Conservation (phyloP, 2,888 invertebrate species). For the Agrilus biguttatus region DNA sequence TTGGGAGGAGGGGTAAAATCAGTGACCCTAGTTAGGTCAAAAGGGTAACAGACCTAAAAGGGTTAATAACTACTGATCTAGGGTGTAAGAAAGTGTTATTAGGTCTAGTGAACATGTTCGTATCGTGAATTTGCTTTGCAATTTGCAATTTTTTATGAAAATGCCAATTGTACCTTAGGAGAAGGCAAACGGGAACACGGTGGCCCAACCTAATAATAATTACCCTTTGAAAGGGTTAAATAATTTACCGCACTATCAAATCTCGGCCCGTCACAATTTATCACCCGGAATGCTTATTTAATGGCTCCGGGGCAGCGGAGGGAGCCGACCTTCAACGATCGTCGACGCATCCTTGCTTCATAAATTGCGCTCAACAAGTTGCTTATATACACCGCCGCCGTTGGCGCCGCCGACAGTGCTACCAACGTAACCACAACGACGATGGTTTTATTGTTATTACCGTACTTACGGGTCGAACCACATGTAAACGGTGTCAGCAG, state of each 20-base stretch:
- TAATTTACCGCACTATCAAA: slow-evolving; percentile 36
- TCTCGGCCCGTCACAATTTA: slow-evolving; percentile 35
- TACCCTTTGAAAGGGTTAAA: slow-evolving; percentile 33
- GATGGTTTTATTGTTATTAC: slow-evolving; percentile 36
- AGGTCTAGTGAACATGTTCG: no score
- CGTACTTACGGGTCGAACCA: slow-evolving; percentile 33
- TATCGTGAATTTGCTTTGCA: no score
- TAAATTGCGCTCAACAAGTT: slow-evolving; percentile 38
- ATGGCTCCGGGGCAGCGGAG: slow-evolving; percentile 24
- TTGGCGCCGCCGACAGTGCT: slow-evolving; percentile 3
- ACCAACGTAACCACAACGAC: not conserved
- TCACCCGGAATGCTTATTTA: slow-evolving; percentile 35
- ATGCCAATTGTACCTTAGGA: no score
- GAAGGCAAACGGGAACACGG: no score
- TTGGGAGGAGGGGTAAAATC: no score
- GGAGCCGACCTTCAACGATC: slow-evolving; percentile 25
- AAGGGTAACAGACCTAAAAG: no score
- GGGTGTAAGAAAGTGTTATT: no score
- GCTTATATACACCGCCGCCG: slow-evolving; percentile 25
- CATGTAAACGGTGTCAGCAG: slow-evolving; percentile 32
- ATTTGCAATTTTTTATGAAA: no score
- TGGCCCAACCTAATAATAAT: slow-evolving; percentile 29
- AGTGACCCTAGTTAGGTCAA: no score
- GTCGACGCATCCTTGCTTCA: slow-evolving; percentile 26
- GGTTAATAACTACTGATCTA: no score